Conservation (phyloP, 2,888 invertebrate genomes). For the Cosmopolites sordidus region DNA sequence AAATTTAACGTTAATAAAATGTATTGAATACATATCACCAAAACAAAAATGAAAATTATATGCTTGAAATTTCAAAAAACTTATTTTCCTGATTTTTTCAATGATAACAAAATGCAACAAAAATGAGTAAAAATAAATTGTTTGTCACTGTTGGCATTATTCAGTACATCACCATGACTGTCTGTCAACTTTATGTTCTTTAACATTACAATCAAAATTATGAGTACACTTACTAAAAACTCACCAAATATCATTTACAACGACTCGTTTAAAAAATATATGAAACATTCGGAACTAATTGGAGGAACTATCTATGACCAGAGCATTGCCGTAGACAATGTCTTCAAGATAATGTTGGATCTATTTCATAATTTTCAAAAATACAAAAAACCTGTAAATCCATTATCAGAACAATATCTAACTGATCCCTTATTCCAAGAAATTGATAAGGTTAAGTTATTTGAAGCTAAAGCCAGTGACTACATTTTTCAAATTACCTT, state of each 20-base stretch:
- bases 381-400: slow-evolving; percentile 17
- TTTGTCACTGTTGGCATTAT: too few relatives aligned
- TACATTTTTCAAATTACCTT: slow-evolving; percentile 21
- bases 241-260: slow-evolving; percentile 19
- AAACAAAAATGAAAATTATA: too few relatives aligned
- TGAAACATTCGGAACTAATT: slow-evolving; percentile 17
- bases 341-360: slow-evolving; percentile 17
- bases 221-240: slow-evolving; percentile 20
- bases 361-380: slow-evolving; percentile 11
- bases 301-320: slow-evolving; percentile 24
- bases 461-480: slow-evolving; percentile 19
- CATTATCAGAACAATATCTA: slow-evolving; percentile 18
- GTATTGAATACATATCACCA: too few relatives aligned
- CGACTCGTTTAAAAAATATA: slow-evolving; percentile 15
- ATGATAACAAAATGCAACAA: too few relatives aligned
- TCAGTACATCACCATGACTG: too few relatives aligned
- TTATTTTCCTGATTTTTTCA: too few relatives aligned
- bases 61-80: too few relatives aligned
- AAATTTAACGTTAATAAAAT: too few relatives aligned
- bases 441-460: slow-evolving; percentile 13
- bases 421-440: slow-evolving; percentile 17
- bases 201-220: slow-evolving; percentile 14
- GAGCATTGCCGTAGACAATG: slow-evolving; percentile 20
- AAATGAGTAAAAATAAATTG: too few relatives aligned
- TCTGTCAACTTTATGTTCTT: too few relatives aligned